Percentiles rank a stretch among this genome's conserved stretches.
Evolutionary conservation across 2,113 vertebrate genomes (phyloP).

Genomic region (Entomyzon cyanotis): DNA sequence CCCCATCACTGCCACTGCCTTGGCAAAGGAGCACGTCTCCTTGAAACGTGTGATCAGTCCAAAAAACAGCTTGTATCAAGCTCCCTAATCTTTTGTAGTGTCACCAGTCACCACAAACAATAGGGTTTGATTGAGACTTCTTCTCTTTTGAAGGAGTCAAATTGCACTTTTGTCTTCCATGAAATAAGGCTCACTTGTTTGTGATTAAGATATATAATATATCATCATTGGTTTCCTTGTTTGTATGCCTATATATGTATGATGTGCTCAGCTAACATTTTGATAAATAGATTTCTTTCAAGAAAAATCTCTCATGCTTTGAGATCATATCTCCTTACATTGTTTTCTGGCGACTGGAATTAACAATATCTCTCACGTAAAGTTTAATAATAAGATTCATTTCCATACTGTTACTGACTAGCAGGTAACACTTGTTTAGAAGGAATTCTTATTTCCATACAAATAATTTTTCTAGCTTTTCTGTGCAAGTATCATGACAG

Average conservation of each 20-base stretch:
- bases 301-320: background rate
- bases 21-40: background rate
- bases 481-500: background rate
- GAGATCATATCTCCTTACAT: background rate
- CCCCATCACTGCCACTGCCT: background rate
- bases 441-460: background rate
- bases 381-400: background rate
- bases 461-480: background rate
- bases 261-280: conserved; percentile 5
- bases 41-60: background rate
- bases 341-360: background rate
- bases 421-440: background rate
- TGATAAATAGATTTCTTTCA: conserved; percentile 28
- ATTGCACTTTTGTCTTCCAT: conserved; percentile 49
- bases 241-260: conserved; percentile 38
- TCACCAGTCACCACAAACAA: conserved; percentile 45
- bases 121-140: conserved; percentile 59
- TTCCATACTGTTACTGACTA: background rate
- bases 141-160: conserved; percentile 41
- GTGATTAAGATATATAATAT: conserved; percentile 39
- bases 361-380: background rate
- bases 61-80: background rate
- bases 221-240: conserved; percentile 15
- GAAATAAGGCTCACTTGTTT: conserved; percentile 9
- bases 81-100: conserved; percentile 18